These are phyloP conservation scores for Chaetops frenatus DNA, from an alignment of 2,113 vertebrate species.

Conservation along the genomic window DNA sequence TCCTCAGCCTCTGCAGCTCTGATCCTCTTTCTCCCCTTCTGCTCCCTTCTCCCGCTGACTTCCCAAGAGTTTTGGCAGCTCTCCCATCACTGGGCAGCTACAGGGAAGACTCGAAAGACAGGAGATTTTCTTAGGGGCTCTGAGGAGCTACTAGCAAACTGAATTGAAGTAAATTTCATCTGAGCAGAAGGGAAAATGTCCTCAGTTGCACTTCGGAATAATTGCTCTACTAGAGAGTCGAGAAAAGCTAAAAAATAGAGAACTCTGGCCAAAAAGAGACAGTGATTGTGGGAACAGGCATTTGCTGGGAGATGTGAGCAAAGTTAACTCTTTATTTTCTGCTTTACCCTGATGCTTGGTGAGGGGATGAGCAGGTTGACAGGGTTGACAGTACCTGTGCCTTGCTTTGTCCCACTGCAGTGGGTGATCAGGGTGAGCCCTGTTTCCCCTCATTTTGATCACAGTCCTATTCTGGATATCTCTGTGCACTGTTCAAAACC, in stretches of 20 bases:
- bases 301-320: background rate
- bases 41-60: background rate
- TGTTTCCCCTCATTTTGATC: background rate
- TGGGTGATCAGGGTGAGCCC: too few species aligned
- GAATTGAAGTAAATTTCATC: background rate
- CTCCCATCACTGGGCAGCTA: background rate
- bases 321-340: background rate
- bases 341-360: background rate
- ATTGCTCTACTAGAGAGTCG: background rate
- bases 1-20: background rate
- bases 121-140: background rate
- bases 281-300: background rate
- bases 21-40: background rate
- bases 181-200: constrained; percentile 30
- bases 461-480: background rate
- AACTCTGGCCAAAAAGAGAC: constrained; percentile 29
- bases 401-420: background rate
- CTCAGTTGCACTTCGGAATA: constrained; percentile 27
- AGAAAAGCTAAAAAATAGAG: constrained; percentile 39
- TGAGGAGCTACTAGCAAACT: background rate
- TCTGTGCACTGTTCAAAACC: background rate
- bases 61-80: background rate
- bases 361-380: background rate
- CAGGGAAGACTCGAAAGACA: background rate
- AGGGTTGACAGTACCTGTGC: background rate